Evolutionary conservation across 1,140 invertebrate species (phyloP).

Genomic region (Drosophila pruinosa): DNA sequence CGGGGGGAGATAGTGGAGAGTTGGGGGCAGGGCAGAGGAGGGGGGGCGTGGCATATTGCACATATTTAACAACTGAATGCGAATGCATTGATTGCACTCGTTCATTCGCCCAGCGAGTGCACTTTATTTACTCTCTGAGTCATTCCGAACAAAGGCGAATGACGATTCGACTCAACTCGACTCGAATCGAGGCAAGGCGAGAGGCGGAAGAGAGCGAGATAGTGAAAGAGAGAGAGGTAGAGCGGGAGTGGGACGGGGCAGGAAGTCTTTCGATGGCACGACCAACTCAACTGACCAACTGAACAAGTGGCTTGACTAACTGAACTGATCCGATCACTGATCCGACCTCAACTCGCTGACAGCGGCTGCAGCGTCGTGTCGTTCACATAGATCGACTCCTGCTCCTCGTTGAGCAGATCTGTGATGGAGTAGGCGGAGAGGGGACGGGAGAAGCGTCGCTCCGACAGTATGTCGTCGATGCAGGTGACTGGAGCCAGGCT

Average conservation of each 20-base stretch:
- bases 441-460: slow-evolving; percentile 65
- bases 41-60: slow-evolving; percentile 13
- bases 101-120: slow-evolving; percentile 1
- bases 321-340: neutral
- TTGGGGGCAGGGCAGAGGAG: neutral
- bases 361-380: slow-evolving; percentile 46
- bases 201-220: neutral
- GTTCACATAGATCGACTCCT: slow-evolving; percentile 60
- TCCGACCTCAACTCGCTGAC: slow-evolving; percentile 43
- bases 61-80: neutral
- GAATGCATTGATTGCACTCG: neutral
- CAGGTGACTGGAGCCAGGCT: slow-evolving; percentile 69
- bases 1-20: no score
- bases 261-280: slow-evolving; percentile 25
- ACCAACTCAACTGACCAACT: slow-evolving; percentile 28
- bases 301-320: slow-evolving; percentile 21
- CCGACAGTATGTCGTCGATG: slow-evolving; percentile 78
- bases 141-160: slow-evolving; percentile 16
- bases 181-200: no score
- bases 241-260: neutral
- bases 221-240: neutral
- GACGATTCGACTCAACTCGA: neutral
- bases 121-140: slow-evolving; percentile 13
- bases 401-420: slow-evolving; percentile 75
- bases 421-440: slow-evolving; percentile 79